Evolutionary conservation across 2,113 vertebrate genomes (phyloP).

Genomic region (Sapajus apella): DNA sequence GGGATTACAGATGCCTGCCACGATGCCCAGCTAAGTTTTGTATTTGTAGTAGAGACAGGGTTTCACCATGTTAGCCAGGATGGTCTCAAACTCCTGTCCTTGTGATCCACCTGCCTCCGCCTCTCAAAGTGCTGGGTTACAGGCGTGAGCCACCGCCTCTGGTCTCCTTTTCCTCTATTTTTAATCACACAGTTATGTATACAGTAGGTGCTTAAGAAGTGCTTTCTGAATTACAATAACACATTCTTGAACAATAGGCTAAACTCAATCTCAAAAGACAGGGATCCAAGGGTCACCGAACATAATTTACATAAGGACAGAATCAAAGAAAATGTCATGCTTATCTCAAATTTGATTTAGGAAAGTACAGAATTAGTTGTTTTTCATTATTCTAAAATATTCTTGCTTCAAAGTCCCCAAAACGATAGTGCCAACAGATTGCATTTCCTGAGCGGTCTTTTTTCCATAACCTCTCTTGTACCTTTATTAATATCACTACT

Average conservation of each 20-base stretch:
- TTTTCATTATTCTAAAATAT: not conserved
- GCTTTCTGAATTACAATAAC: not conserved
- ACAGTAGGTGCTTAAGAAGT: not conserved
- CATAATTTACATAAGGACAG: not conserved
- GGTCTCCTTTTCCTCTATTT: not conserved
- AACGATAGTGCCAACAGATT: not conserved
- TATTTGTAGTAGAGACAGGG: too few species aligned
- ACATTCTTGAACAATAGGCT: not conserved
- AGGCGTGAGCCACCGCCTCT: too few species aligned
- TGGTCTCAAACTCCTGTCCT: too few species aligned
- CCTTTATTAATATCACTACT: not conserved
- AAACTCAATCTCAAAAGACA: not conserved
- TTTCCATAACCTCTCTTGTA: too few species aligned
- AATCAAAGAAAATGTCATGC: not conserved
- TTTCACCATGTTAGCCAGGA: too few species aligned
- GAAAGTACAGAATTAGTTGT: not conserved
- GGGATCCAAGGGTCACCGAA: not conserved
- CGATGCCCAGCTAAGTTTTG: too few species aligned
- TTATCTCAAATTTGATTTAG: not conserved
- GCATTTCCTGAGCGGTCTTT: not conserved
- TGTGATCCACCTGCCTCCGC: too few species aligned
- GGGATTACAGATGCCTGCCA: too few species aligned
- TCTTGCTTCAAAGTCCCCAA: not conserved
- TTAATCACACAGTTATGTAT: not conserved
- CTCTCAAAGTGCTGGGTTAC: too few species aligned